Evolutionary conservation across 2,797 vertebrate species (phyloP), one percentile per base, ranked within the genome.

Genomic region (Phataginus tricuspis): DNA sequence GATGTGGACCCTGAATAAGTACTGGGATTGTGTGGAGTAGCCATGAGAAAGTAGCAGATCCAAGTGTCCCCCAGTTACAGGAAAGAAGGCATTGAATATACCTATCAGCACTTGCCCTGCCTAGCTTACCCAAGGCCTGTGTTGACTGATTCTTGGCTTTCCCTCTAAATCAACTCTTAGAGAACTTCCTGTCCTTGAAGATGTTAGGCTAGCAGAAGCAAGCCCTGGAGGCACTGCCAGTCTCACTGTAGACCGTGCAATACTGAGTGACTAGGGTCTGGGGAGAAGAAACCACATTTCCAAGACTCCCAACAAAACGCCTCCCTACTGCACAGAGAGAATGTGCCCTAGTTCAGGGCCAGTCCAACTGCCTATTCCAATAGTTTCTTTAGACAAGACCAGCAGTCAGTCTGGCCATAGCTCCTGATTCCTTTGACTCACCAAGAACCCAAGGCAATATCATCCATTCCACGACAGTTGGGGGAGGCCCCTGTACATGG

Each of bases 381-480:
- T 34, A 80, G 31, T 91, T 93, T 88, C 71, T 94, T 82, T 12
- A 94, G 69, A 59, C 1, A 74, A n/a, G 18, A 72, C 19, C 3
- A 89, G 55, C 19, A 86, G 45, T 39, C 12, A 96, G 15, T 71
- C n/a, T 88, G n/a, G 31, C 21, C 18, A 74, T 82, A 95, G 61
- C 7, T 69, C 25, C 29, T 91, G n/a, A 83, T 85, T 72, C 8
- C n/a, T 61, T 77, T 69, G 34, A 96, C 98, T 98, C 98, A 99
- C 99, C 99, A 90, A 99, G 98, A 98, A 99, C 99, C 99, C 99
- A 99, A 4, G 99, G 99, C 89, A 99, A 98, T 95, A 99, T 99
- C 99, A 99, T 99, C 99, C 99, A 99, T 98, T 99, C 99, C 80
- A 99, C 99, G 0, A 99, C 98, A 93, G 99, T 99, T 97, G 99